Evolutionary conservation across 2,888 invertebrate genomes (phyloP).

Genomic region (Ceriagrion tenellum): DNA sequence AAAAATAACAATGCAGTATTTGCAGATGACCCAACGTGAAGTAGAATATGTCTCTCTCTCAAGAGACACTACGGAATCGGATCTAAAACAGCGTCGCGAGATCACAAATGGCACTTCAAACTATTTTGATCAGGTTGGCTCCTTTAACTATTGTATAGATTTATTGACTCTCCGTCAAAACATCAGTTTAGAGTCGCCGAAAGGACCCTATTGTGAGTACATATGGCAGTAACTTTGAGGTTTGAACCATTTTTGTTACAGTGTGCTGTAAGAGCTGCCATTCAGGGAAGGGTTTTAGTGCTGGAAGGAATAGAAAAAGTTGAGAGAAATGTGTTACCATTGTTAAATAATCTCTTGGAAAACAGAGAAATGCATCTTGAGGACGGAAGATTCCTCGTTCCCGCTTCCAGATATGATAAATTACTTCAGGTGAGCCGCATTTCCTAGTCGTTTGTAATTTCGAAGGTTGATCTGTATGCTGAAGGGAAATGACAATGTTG

Average conservation of each 20-base stretch:
- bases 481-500: too few species aligned
- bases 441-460: too few species aligned
- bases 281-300: slow-evolving; percentile 91
- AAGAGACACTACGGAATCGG: slow-evolving; percentile 97
- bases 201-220: too few species aligned
- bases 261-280: slow-evolving; percentile 96
- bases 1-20: slow-evolving; percentile 91
- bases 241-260: slow-evolving; percentile 75
- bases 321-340: slow-evolving; percentile 97
- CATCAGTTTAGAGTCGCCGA: too few species aligned
- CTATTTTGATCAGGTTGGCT: slow-evolving; percentile 93
- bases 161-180: too few species aligned
- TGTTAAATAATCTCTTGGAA: slow-evolving; percentile 96
- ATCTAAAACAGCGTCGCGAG: slow-evolving; percentile 96
- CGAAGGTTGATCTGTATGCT: too few species aligned
- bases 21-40: slow-evolving; percentile 93
- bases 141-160: slow-evolving; percentile 34
- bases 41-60: slow-evolving; percentile 96
- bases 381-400: slow-evolving; percentile 96
- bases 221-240: background rate
- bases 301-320: slow-evolving; percentile 98
- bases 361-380: slow-evolving; percentile 99
- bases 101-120: slow-evolving; percentile 92
- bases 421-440: slow-evolving; percentile 84
- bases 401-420: slow-evolving; percentile 93